phyloP scores from a whole-genome alignment of 2,888 invertebrate genomes.

The Thelaira solivaga region DNA sequence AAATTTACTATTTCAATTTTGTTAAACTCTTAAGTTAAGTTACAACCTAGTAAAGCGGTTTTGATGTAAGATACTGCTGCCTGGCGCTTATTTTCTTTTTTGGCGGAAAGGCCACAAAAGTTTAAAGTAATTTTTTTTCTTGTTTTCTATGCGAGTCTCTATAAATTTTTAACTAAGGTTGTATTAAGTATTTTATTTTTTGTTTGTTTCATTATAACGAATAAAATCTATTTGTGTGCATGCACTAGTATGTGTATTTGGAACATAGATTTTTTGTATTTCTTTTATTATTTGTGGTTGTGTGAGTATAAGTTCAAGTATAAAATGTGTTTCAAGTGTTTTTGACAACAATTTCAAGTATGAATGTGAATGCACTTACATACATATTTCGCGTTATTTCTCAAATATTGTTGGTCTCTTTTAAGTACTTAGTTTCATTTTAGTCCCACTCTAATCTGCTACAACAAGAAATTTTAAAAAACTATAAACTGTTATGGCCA shows the following conservation, averaged over 20 bases:
- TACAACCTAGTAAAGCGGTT: constrained; percentile 57
- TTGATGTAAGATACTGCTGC: constrained; percentile 47
- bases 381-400: constrained; percentile 25
- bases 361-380: constrained; percentile 2
- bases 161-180: constrained; percentile 50
- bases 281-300: background rate
- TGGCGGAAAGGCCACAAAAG: constrained; percentile 41
- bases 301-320: constrained; percentile 41
- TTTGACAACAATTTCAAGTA: constrained; percentile 68
- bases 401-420: background rate
- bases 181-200: constrained; percentile 1
- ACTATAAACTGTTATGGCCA: constrained; percentile 40
- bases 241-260: background rate
- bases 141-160: constrained; percentile 11
- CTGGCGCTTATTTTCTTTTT: background rate
- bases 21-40: constrained; percentile 49
- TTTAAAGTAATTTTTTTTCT: constrained; percentile 9
- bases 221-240: background rate
- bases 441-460: constrained; percentile 30
- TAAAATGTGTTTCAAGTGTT: constrained; percentile 74
- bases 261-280: background rate
- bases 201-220: background rate
- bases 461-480: constrained; percentile 37
- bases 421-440: background rate
- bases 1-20: constrained; percentile 62